A percentile compares a stretch with the other conserved stretches of the same genome.
Evolutionary conservation across 2,797 vertebrate species (phyloP).

Genomic region (Poeciliopsis paucimaculata): DNA sequence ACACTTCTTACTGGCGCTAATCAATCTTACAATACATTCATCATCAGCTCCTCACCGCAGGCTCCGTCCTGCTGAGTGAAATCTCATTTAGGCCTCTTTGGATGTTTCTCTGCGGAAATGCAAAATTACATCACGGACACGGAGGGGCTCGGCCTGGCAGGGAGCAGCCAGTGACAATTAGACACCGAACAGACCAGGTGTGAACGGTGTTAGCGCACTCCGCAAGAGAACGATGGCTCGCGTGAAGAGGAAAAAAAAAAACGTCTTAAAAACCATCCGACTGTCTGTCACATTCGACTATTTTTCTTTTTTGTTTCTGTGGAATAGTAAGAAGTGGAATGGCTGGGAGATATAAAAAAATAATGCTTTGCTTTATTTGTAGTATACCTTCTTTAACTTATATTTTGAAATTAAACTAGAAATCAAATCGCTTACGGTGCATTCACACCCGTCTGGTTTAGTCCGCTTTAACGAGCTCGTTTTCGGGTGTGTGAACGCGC

Average conservation of each 20-base stretch:
- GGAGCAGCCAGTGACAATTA: conserved; percentile 72
- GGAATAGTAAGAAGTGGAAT: background rate
- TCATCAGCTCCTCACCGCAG: conserved; percentile 71
- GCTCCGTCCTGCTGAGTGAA: conserved; percentile 74
- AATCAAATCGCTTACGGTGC: background rate
- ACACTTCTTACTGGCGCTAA: conserved; percentile 87
- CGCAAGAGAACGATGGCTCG: conserved; percentile 16
- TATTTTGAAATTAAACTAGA: too few species aligned
- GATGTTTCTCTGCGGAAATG: conserved; percentile 72
- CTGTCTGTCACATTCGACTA: background rate
- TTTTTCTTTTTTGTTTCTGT: conserved; percentile 3
- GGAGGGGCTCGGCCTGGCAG: conserved; percentile 61
- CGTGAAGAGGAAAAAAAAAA: background rate
- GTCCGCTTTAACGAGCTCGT: too few species aligned
- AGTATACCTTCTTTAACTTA: too few species aligned
- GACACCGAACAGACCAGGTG: conserved; percentile 73
- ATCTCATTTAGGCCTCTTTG: conserved; percentile 78
- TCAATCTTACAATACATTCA: conserved; percentile 87
- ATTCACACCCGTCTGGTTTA: too few species aligned
- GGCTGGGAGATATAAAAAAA: background rate
- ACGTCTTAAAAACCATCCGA: background rate
- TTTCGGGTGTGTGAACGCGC: too few species aligned
- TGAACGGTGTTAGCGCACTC: conserved; percentile 49
- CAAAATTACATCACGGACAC: conserved; percentile 75
- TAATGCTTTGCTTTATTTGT: background rate